A percentile compares a stretch with the other conserved stretches of the same genome.
Evolutionary conservation across 2,113 vertebrate species (phyloP).

Genomic region (Cottus gobio): DNA sequence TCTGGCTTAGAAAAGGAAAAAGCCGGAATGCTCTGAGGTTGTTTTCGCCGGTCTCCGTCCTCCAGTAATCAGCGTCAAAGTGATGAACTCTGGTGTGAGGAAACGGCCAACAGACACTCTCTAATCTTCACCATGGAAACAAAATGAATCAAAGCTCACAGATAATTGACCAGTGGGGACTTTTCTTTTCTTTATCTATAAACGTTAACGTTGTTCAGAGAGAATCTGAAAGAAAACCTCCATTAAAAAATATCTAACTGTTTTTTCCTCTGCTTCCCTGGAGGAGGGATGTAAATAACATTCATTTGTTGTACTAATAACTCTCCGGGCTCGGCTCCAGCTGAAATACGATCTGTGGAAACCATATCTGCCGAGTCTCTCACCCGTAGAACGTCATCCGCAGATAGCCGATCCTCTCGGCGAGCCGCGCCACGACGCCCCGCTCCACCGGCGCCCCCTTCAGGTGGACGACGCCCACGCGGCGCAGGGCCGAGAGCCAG

Average conservation of each 20-base stretch:
- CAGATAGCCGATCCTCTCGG: conserved; percentile 91
- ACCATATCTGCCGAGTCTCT: conserved; percentile 56
- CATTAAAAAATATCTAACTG: no score
- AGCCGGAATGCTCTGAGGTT: conserved; percentile 59
- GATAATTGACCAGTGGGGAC: conserved; percentile 10
- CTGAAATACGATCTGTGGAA: conserved; percentile 44
- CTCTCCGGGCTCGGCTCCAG: conserved; percentile 19
- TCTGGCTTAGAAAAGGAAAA: conserved; percentile 36
- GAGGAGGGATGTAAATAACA: conserved; percentile 26
- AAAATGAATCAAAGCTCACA: conserved; percentile 36
- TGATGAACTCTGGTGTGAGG: conserved; percentile 44
- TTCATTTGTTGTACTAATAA: conserved; percentile 15
- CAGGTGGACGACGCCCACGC: conserved; percentile 88
- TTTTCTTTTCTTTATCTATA: conserved; percentile 3
- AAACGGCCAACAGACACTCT: conserved; percentile 17
- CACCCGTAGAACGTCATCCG: conserved; percentile 95
- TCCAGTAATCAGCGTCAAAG: conserved; percentile 61
- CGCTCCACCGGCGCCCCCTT: conserved; percentile 86
- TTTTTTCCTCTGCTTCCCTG: neutral
- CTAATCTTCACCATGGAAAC: conserved; percentile 22
- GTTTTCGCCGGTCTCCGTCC: conserved; percentile 50
- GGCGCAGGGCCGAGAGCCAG: conserved; percentile 89
- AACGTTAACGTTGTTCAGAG: conserved; percentile 17
- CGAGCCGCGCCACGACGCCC: conserved; percentile 89
- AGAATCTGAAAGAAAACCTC: conserved; percentile 7